Percentiles rank a stretch among this genome's conserved stretches.
phyloP scores from a whole-genome alignment of 2,888 invertebrate genomes.

The Gymnosoma rotundatum region DNA sequence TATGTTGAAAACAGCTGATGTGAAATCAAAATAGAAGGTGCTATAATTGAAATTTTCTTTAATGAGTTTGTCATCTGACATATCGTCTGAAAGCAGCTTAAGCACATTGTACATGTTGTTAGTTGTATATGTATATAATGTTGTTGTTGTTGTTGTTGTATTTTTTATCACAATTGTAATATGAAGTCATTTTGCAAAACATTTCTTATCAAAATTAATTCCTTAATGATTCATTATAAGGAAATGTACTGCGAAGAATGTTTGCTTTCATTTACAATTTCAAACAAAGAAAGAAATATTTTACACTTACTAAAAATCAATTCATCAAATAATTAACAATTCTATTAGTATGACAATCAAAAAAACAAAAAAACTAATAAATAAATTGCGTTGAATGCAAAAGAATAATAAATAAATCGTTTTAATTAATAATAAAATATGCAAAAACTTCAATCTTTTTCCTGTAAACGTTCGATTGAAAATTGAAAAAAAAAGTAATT shows the following conservation, averaged over 20 bases:
- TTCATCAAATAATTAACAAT: background rate
- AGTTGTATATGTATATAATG: too few relatives aligned
- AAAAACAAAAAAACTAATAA: background rate
- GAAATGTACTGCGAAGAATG: slow-evolving; percentile 12
- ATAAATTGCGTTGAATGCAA: background rate
- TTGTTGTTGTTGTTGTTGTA: background rate
- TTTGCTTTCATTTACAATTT: background rate
- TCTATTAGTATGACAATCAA: background rate
- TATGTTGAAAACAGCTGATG: too few relatives aligned
- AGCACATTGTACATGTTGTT: too few relatives aligned
- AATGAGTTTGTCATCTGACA: too few relatives aligned
- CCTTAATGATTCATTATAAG: slow-evolving; percentile 54
- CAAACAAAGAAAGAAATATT: slow-evolving; percentile 27
- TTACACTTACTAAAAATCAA: slow-evolving; percentile 14
- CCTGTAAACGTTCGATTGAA: too few relatives aligned
- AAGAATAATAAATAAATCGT: background rate
- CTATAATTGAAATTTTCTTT: too few relatives aligned
- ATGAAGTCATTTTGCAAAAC: slow-evolving; percentile 57
- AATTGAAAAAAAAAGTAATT: too few relatives aligned
- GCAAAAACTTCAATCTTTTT: too few relatives aligned
- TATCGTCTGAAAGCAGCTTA: too few relatives aligned
- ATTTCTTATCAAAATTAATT: slow-evolving; percentile 52
- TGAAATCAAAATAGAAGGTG: too few relatives aligned
- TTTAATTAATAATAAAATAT: too few relatives aligned
- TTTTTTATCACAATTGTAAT: slow-evolving; percentile 37